Conservation (phyloP, 1,140 invertebrate species). For the Teleopsis dalmanni region DNA sequence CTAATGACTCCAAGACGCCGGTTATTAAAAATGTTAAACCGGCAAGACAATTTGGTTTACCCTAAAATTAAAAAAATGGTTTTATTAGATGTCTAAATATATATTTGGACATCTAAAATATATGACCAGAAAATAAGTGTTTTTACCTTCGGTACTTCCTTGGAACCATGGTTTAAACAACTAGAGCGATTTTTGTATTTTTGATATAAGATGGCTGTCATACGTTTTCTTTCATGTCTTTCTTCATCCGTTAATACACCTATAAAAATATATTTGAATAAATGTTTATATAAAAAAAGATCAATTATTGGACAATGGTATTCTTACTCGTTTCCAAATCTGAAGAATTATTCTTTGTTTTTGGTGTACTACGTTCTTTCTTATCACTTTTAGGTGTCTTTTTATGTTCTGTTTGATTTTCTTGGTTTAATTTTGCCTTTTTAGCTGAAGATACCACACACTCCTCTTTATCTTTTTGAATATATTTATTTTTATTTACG, state of each 20-base stretch:
- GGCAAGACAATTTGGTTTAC: conserved; percentile 64
- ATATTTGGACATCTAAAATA: neutral
- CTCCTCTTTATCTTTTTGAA: neutral
- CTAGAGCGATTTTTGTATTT: conserved; percentile 66
- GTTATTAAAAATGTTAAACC: conserved; percentile 77
- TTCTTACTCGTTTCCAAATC: neutral
- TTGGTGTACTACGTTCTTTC: neutral
- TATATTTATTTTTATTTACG: neutral
- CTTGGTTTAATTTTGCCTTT: neutral
- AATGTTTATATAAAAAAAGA: neutral
- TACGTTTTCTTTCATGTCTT: conserved; percentile 55
- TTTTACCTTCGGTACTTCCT: conserved; percentile 71
- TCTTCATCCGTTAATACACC: conserved; percentile 53
- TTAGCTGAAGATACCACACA: neutral
- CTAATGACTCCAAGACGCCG: conserved; percentile 82
- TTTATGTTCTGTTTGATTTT: neutral
- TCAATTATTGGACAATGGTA: neutral
- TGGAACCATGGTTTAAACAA: conserved; percentile 69
- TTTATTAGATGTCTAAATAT: neutral
- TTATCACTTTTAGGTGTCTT: neutral
- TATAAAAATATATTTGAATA: conserved; percentile 14
- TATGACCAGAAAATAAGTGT: conserved; percentile 1
- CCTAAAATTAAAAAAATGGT: conserved; percentile 46
- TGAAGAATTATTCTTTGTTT: neutral
- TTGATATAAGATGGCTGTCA: conserved; percentile 57